A percentile compares a stretch with the other conserved stretches of the same genome.
These are phyloP conservation scores for Halisarca cf. caerulea DNA, from an alignment of 37 sponge, comb jelly and placozoan genomes.

Conservation along the genomic window DNA sequence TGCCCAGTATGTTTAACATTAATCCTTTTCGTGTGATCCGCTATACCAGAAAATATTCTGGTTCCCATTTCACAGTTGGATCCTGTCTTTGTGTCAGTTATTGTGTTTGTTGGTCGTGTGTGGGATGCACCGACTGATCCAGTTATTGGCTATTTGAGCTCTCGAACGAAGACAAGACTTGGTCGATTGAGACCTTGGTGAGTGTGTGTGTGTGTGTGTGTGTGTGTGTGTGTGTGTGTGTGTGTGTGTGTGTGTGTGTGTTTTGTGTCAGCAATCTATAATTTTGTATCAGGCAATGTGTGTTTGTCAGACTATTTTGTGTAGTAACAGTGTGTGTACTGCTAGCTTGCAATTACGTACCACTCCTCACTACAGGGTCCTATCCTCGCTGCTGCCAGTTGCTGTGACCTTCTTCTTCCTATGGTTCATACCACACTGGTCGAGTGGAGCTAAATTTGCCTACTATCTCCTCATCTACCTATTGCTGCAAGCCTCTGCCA, in stretches of 20 bases:
- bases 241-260: too few relatives aligned
- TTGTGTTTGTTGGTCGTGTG: constrained; percentile 81
- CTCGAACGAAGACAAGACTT: constrained; percentile 56
- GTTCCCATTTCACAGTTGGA: constrained; percentile 45
- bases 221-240: too few relatives aligned
- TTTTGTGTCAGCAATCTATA: too few relatives aligned
- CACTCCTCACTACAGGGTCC: constrained; percentile 55
- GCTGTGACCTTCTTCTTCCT: constrained; percentile 55
- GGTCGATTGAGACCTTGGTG: constrained; percentile 83
- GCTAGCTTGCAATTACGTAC: too few relatives aligned
- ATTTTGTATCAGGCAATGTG: too few relatives aligned
- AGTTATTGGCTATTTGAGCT: constrained; percentile 72
- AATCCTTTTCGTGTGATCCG: too few relatives aligned
- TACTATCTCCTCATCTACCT: constrained; percentile 73
- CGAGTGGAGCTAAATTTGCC: constrained; percentile 22
- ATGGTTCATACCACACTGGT: constrained; percentile 67
- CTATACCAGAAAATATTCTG: too few relatives aligned
- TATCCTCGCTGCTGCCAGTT: constrained; percentile 49
- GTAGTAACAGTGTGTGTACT: too few relatives aligned
- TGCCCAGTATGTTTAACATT: too few relatives aligned
- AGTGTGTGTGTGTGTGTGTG: background rate
- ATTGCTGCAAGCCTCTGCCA: constrained; percentile 51
- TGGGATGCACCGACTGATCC: constrained; percentile 95
- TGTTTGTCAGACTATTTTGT: too few relatives aligned
- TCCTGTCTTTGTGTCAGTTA: constrained; percentile 74